Conservation (phyloP, 1,140 invertebrate species). For the Bombus sibiricus region DNA sequence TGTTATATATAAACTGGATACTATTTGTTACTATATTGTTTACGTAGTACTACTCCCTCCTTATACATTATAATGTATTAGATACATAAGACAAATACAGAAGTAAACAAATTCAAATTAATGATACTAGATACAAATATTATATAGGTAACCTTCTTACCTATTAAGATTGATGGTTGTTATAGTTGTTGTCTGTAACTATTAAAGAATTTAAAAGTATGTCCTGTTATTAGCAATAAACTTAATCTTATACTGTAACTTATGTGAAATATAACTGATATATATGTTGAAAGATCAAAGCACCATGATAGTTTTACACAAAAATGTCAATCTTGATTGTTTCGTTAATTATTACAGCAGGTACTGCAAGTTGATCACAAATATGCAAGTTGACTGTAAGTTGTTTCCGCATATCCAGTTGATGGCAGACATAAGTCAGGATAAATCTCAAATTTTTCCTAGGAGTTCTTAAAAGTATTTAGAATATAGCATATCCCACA, state of each 20-base stretch:
- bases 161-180: conserved; percentile 9
- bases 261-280: conserved; percentile 48
- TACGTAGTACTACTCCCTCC: background rate
- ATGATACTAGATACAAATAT: conserved; percentile 1
- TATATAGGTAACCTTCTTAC: conserved; percentile 14
- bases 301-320: conserved; percentile 57
- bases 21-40: conserved; percentile 40
- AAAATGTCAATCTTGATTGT: conserved; percentile 59
- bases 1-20: conserved; percentile 20
- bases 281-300: conserved; percentile 47
- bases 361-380: conserved; percentile 67
- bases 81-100: background rate
- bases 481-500: conserved; percentile 35
- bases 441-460: conserved; percentile 56
- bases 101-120: conserved; percentile 16
- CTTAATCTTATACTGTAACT: conserved; percentile 50
- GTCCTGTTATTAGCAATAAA: conserved; percentile 37
- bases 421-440: conserved; percentile 55
- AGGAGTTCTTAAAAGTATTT: conserved; percentile 53
- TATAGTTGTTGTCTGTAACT: conserved; percentile 36
- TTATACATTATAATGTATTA: conserved; percentile 33
- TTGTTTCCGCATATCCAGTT: conserved; percentile 55
- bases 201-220: conserved; percentile 27
- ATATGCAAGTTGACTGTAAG: no score
- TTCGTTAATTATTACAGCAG: conserved; percentile 61